These are phyloP conservation scores for Hirudo medicinalis DNA, from an alignment of 1,140 invertebrate genomes.

Conservation along the genomic window DNA sequence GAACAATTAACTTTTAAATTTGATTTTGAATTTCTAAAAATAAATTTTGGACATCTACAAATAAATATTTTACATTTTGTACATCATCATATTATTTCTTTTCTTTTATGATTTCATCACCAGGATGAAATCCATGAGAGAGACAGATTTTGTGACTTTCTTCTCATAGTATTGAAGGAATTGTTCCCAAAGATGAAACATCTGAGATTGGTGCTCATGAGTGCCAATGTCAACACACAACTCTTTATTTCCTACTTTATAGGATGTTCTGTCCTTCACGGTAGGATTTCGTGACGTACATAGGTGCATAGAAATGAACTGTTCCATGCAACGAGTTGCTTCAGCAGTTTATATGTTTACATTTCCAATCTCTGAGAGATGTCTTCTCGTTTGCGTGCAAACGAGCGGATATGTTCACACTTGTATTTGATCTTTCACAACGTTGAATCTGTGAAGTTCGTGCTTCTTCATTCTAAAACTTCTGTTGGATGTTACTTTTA, in stretches of 20 bases:
- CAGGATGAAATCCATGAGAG: slow-evolving; percentile 91
- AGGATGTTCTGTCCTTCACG: slow-evolving; percentile 63
- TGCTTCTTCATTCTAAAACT: slow-evolving; percentile 15
- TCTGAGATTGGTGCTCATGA: slow-evolving; percentile 78
- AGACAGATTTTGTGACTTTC: slow-evolving; percentile 80
- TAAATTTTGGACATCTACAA: neutral
- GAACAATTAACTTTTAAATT: neutral
- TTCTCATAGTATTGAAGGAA: slow-evolving; percentile 69
- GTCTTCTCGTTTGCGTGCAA: no score
- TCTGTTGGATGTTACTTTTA: no score
- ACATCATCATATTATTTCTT: neutral
- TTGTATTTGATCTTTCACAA: slow-evolving; percentile 24
- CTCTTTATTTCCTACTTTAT: slow-evolving; percentile 79
- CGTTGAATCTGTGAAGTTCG: slow-evolving; percentile 16
- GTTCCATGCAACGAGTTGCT: no score
- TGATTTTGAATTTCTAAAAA: neutral
- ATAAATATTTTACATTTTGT: neutral
- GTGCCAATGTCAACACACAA: slow-evolving; percentile 64
- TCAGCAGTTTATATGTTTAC: no score
- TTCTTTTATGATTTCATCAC: slow-evolving; percentile 6
- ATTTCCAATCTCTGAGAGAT: no score
- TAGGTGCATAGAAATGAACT: no score
- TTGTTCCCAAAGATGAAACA: slow-evolving; percentile 56
- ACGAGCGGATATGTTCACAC: no score
- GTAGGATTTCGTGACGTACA: slow-evolving; percentile 57